A percentile compares a stretch with the other conserved stretches of the same genome.
Evolutionary conservation across 2,113 vertebrate genomes (phyloP).

Genomic region (Jaculus jaculus): DNA sequence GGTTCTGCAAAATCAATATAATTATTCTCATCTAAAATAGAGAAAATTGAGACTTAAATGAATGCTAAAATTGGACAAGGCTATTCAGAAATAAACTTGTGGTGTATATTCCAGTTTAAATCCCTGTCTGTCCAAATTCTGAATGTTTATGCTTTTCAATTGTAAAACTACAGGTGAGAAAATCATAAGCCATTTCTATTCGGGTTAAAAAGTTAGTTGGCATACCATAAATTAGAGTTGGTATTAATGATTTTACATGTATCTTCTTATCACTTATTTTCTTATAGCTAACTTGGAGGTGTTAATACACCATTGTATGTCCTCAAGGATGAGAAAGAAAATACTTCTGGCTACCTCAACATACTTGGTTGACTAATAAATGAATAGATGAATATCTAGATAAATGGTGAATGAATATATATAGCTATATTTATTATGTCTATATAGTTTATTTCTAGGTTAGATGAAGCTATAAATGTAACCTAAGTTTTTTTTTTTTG

Average conservation of each 20-base stretch:
- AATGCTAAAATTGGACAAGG: neutral
- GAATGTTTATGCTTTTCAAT: slow-evolving; percentile 16
- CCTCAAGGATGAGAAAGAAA: neutral
- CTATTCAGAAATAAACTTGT: neutral
- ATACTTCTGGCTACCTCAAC: neutral
- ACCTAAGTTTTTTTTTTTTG: neutral
- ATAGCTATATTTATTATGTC: neutral
- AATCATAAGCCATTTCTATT: neutral
- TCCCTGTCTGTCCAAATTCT: neutral
- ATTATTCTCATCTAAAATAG: slow-evolving; percentile 45
- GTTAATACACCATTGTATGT: neutral
- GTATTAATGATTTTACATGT: neutral
- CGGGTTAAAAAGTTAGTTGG: neutral
- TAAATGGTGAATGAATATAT: neutral
- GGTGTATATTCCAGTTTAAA: neutral
- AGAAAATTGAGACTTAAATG: slow-evolving; percentile 24
- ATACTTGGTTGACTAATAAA: neutral
- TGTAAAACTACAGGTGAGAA: neutral
- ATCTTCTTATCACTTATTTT: neutral
- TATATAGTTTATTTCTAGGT: neutral
- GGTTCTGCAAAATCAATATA: slow-evolving; percentile 51
- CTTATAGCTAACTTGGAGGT: neutral
- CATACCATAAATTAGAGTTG: neutral
- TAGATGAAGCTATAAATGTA: neutral
- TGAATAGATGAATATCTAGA: neutral